These are phyloP conservation scores for Andrena chrysosceles DNA, from an alignment of 2,888 invertebrate genomes.

Conservation along the genomic window DNA sequence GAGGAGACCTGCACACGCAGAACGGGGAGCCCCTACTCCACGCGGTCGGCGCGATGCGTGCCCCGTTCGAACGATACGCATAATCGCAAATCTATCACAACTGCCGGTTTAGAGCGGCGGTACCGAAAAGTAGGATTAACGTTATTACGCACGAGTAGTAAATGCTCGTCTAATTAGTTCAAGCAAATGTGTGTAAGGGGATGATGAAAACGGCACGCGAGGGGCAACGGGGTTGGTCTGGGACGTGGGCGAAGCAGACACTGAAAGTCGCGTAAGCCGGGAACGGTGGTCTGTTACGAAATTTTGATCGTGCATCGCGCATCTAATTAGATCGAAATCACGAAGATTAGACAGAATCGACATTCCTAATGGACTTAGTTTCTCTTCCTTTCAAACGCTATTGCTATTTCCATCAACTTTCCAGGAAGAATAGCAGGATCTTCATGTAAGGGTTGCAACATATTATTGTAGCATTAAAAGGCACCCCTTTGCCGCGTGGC, in stretches of 20 bases:
- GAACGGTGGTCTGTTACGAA: neutral
- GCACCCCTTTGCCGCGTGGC: neutral
- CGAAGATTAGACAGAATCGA: neutral
- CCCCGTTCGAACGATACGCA: slow-evolving; percentile 56
- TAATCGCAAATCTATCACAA: slow-evolving; percentile 68
- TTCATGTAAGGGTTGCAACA: slow-evolving; percentile 20
- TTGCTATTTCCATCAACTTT: neutral
- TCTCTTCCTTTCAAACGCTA: neutral
- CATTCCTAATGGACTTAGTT: neutral
- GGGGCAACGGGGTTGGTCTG: neutral
- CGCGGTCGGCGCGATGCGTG: slow-evolving; percentile 25
- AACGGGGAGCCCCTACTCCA: neutral
- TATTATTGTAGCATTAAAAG: slow-evolving; percentile 20
- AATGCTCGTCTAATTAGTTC: slow-evolving; percentile 78
- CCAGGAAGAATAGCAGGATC: neutral
- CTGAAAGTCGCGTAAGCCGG: slow-evolving; percentile 49
- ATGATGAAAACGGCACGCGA: slow-evolving; percentile 20
- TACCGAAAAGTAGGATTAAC: slow-evolving; percentile 76
- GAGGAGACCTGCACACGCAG: slow-evolving; percentile 7
- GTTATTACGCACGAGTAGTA: slow-evolving; percentile 75
- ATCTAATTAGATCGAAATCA: slow-evolving; percentile 9
- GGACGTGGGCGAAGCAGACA: slow-evolving; percentile 20
- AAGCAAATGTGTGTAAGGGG: slow-evolving; percentile 63
- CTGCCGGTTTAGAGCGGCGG: slow-evolving; percentile 62
- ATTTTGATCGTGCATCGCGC: neutral